These are phyloP conservation scores for Oryzaephilus surinamensis DNA, from an alignment of 1,140 invertebrate genomes.

Conservation along the genomic window DNA sequence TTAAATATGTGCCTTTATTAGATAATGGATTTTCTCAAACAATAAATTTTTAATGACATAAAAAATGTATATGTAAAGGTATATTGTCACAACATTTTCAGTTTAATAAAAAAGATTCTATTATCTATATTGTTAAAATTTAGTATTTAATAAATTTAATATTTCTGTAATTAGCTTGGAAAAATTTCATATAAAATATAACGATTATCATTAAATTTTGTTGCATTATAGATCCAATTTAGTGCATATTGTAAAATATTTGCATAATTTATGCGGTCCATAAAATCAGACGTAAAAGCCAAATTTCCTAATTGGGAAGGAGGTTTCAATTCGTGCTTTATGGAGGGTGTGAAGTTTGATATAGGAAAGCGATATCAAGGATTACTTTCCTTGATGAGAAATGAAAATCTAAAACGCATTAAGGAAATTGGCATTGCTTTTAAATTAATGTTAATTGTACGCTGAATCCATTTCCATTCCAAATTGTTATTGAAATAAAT, in stretches of 20 bases:
- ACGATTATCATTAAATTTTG: too few species aligned
- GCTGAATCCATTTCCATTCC: slow-evolving; percentile 23
- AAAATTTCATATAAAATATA: too few species aligned
- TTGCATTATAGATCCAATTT: too few species aligned
- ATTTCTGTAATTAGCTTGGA: too few species aligned
- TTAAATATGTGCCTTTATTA: too few species aligned
- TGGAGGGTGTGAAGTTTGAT: slow-evolving; percentile 35
- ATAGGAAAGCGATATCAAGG: slow-evolving; percentile 33
- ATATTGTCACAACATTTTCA: too few species aligned
- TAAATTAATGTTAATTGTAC: slow-evolving; percentile 36
- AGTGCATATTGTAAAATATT: slow-evolving; percentile 14
- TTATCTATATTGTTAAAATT: too few species aligned
- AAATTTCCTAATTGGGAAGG: slow-evolving; percentile 34
- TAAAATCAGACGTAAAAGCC: slow-evolving; percentile 31
- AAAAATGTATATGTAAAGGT: too few species aligned
- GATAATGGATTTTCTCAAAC: too few species aligned
- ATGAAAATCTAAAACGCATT: slow-evolving; percentile 36
- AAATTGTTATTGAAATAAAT: slow-evolving; percentile 31
- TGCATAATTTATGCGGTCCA: slow-evolving; percentile 25
- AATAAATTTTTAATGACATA: too few species aligned
- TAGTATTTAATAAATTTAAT: too few species aligned
- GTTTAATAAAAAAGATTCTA: too few species aligned
- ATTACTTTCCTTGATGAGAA: slow-evolving; percentile 38
- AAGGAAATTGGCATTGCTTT: slow-evolving; percentile 36
- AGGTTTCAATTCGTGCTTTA: slow-evolving; percentile 33